Base-by-base conservation (phyloP, 2,113 vertebrate species). In the Psephotus haematonotus region DNA sequence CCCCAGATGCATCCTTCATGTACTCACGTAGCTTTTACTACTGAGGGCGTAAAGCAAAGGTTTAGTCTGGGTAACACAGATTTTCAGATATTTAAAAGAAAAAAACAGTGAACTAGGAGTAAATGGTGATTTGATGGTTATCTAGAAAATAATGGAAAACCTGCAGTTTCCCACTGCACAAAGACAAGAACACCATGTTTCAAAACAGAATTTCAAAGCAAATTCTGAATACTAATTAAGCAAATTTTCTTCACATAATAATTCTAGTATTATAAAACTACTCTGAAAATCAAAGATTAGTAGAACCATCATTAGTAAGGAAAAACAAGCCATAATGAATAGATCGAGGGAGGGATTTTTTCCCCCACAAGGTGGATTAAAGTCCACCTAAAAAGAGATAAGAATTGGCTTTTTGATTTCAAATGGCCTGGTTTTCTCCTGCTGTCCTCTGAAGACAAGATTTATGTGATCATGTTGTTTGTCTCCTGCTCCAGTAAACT, bases 1-100 rank as follows among this genome's bases (percentile, higher is more conserved):
- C 7, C 63, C 23, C 6, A 5, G 1, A 50, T 47, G 2, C 6
- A 31, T 53, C 31, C 18, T 43, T 53, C 5, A 1, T 6, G 2
- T 23, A 39, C 14, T 63, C 10, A 37, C 7, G 11, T 29, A 33
- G 16, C 44, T 83, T 20, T 76, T 1, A 0, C 19, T 82, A 9
- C 35, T 69, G 39, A 46, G 39, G 11, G 43, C 2, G 4, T 23
- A 14, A 64, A 82, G n/a, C 20, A 49, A 78, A 57, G 20, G 2
- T 12, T 60, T 50, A 29, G 10, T 33, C 46, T 57, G 17, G 12
- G 5, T 41, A 63, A 84, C 23, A 13, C 5, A 41, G 24, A 7
- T 53, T 94, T 90, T 68, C 63, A 83, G 11, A 33, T 67, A 65
- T 44, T 91, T 39, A 13, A 69, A 68, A 55, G 19, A 86, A 86